Percentiles rank a stretch among this genome's conserved stretches.
Conservation (phyloP, 1,140 invertebrate species). For the Geopemphigus sp. region DNA sequence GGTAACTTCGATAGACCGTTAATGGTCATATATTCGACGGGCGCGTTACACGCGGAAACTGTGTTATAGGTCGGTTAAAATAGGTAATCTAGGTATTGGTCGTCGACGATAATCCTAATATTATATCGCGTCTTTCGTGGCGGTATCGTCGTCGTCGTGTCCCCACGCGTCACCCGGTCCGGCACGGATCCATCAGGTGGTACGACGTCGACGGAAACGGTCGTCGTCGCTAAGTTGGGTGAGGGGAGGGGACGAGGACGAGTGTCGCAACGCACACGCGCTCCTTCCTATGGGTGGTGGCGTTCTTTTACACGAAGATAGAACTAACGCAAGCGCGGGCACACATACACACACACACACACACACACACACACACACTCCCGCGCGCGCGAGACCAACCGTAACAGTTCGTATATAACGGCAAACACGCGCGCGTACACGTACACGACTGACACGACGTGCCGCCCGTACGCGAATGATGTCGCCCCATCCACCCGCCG, state of each 20-base stretch:
- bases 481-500: too few relatives aligned
- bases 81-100: neutral
- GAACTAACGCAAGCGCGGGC: too few relatives aligned
- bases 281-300: neutral
- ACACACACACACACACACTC: neutral
- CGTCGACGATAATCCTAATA: neutral
- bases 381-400: neutral
- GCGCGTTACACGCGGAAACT: too few relatives aligned
- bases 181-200: slow-evolving; percentile 37
- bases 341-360: neutral
- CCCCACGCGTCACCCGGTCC: slow-evolving; percentile 14
- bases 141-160: neutral
- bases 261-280: neutral
- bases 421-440: slow-evolving; percentile 42
- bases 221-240: too few relatives aligned
- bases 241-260: neutral
- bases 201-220: neutral
- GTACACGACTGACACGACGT: slow-evolving; percentile 47
- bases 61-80: neutral
- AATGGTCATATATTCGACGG: neutral
- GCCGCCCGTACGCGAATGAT: slow-evolving; percentile 37
- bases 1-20: too few relatives aligned
- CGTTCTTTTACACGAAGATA: too few relatives aligned
- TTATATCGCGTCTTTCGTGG: neutral
- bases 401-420: neutral